Base-by-base conservation (phyloP, 2,113 vertebrate species). In the Irena cyanogastra region DNA sequence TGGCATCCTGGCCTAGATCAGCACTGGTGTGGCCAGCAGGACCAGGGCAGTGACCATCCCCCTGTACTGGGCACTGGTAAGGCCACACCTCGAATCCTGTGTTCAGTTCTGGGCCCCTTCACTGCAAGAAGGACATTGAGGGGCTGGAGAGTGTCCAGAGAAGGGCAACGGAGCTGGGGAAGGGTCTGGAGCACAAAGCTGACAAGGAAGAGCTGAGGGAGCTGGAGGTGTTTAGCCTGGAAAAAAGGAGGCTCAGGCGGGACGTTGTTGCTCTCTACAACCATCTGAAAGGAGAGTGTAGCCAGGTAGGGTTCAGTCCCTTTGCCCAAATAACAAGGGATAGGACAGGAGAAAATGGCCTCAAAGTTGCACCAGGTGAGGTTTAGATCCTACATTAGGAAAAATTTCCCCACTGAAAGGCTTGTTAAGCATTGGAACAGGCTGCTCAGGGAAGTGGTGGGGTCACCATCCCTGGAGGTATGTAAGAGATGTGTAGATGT, bases 21-120 rank as follows among this genome's bases (percentile, higher is more conserved):
- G 33, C 1, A 10, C 0, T 2, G 2, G 41, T 13, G 56, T n/a
- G 56, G 7, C 16, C 39, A 75, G 56, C 33, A 80, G 57, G 41
- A 52, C 0, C 1, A 50, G n/a, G 53, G 20, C 5, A 33, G 42
- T 1, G 52, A 63, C 0, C 0, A 0, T 27, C 1, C 23, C 22
- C 23, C 52, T 56, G 35, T 30, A 2, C 50, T 35, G 0, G 0
- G 24, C 24, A 11, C 39, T 70, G 61, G 0, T 50, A 42, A 65
- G n/a, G 52, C 11, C 6, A 1, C 33, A 80, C 1, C 20, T 84
- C 1, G 0, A 81, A 7, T 61, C 0, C 47, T 47, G 30, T 12
- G 28, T 0, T 3, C 45, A 37, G 30, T 23, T 56, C 4, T 70
- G 68, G 45, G 37, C 15, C 7, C 11, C 30, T 69, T 69, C 22